phyloP scores from a whole-genome alignment of 2,888 invertebrate species.

The Acanthococcus lagerstroemiae region DNA sequence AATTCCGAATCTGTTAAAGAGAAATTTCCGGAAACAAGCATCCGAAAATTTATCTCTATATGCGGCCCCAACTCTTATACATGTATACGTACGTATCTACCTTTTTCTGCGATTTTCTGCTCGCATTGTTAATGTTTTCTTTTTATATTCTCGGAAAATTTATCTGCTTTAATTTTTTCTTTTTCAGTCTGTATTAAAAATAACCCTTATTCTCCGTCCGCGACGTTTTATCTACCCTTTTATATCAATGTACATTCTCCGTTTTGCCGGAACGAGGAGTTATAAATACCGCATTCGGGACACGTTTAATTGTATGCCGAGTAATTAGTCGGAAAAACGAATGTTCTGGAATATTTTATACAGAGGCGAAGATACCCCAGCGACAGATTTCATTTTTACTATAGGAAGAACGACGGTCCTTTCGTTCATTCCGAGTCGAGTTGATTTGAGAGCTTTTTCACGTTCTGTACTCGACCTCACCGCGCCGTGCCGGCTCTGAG shows the following conservation, averaged over 20 bases:
- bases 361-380: background rate
- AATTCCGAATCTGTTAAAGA: background rate
- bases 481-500: too few species aligned
- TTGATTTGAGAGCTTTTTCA: too few species aligned
- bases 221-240: constrained; percentile 25
- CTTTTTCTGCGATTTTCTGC: background rate
- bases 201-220: constrained; percentile 19
- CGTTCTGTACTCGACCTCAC: too few species aligned
- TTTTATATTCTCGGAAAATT: background rate
- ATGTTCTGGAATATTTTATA: constrained; percentile 15
- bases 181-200: background rate
- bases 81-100: background rate
- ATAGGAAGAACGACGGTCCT: too few species aligned
- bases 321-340: constrained; percentile 30
- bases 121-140: background rate
- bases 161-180: background rate
- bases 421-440: too few species aligned
- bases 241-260: constrained; percentile 2
- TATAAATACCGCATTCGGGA: constrained; percentile 28
- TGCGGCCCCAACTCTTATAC: too few species aligned
- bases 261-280: constrained; percentile 7
- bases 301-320: constrained; percentile 29
- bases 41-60: too few species aligned
- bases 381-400: too few species aligned
- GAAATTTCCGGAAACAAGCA: background rate